phyloP scores from a whole-genome alignment of 2,888 invertebrate species.

The Litoditis marina region DNA sequence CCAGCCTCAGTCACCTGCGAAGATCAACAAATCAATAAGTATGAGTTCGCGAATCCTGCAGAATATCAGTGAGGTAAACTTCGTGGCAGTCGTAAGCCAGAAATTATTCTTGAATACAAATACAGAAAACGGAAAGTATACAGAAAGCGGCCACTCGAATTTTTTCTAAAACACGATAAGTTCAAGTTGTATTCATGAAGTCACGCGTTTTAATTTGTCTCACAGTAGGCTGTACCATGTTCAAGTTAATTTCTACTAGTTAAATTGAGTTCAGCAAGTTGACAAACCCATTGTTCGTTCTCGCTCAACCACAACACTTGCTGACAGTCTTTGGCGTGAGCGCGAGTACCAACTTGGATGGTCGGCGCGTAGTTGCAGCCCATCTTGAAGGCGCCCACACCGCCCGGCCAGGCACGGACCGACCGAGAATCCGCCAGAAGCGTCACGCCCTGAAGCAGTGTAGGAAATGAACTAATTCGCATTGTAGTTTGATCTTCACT shows the following conservation, averaged over 20 bases:
- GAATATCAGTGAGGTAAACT: neutral
- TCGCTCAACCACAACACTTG: slow-evolving; percentile 87
- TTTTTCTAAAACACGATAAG: too few species aligned
- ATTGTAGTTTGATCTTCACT: too few species aligned
- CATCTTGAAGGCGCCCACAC: slow-evolving; percentile 89
- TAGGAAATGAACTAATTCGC: neutral
- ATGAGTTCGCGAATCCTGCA: neutral
- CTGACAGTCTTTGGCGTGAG: slow-evolving; percentile 79
- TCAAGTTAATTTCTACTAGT: neutral
- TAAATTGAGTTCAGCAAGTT: too few species aligned
- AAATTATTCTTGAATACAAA: too few species aligned
- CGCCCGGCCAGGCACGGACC: slow-evolving; percentile 77
- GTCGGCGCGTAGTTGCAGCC: slow-evolving; percentile 73
- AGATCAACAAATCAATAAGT: too few species aligned
- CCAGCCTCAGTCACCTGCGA: slow-evolving; percentile 86
- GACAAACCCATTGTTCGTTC: slow-evolving; percentile 70
- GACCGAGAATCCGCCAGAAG: slow-evolving; percentile 87
- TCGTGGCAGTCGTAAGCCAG: too few species aligned
- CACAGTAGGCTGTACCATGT: too few species aligned
- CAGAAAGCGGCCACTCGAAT: too few species aligned
- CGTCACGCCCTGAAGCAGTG: slow-evolving; percentile 1
- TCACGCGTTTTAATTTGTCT: too few species aligned
- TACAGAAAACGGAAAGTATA: too few species aligned
- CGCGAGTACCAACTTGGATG: slow-evolving; percentile 67
- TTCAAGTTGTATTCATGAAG: too few species aligned